A percentile compares a stretch with the other conserved stretches of the same genome.
These are phyloP conservation scores for Lobophora halterata DNA, from an alignment of 2,888 invertebrate species.

Conservation along the genomic window DNA sequence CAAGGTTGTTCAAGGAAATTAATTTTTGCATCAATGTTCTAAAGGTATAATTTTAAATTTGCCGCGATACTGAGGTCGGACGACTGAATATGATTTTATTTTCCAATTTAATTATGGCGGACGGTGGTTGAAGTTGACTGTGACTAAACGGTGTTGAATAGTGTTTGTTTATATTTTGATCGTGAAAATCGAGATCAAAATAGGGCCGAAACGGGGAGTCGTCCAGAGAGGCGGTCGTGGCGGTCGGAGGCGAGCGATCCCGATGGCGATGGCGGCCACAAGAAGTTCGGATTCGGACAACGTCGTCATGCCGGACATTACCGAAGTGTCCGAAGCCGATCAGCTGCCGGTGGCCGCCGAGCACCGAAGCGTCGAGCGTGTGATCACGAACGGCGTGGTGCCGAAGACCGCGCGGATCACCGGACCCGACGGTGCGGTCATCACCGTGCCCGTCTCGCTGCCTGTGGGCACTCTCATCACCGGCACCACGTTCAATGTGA, in stretches of 20 bases:
- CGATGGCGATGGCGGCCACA: constrained; percentile 69
- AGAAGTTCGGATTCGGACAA: constrained; percentile 84
- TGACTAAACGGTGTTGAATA: constrained; percentile 37
- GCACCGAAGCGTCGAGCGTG: constrained; percentile 78
- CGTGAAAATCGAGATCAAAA: constrained; percentile 41
- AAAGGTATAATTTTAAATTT: constrained; percentile 58
- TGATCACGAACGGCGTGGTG: constrained; percentile 71
- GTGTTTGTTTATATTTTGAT: constrained; percentile 18
- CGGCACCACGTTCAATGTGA: constrained; percentile 91
- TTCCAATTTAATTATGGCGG: constrained; percentile 61
- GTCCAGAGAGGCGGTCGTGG: constrained; percentile 45
- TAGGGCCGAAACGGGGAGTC: constrained; percentile 43
- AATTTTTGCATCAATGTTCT: too few species aligned
- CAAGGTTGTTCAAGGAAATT: background rate
- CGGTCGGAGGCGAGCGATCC: constrained; percentile 63
- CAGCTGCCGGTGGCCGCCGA: constrained; percentile 82
- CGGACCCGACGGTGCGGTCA: constrained; percentile 59
- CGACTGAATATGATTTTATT: constrained; percentile 47
- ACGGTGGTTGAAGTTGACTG: constrained; percentile 45
- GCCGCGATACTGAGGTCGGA: constrained; percentile 48
- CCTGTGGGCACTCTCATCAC: constrained; percentile 91
- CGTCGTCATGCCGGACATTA: constrained; percentile 86
- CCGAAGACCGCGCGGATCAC: constrained; percentile 56
- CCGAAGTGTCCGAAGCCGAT: constrained; percentile 83
- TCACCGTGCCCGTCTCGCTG: constrained; percentile 83